These are phyloP conservation scores for Amblyjoppa proteus DNA, from an alignment of 2,888 invertebrate species.

Conservation along the genomic window DNA sequence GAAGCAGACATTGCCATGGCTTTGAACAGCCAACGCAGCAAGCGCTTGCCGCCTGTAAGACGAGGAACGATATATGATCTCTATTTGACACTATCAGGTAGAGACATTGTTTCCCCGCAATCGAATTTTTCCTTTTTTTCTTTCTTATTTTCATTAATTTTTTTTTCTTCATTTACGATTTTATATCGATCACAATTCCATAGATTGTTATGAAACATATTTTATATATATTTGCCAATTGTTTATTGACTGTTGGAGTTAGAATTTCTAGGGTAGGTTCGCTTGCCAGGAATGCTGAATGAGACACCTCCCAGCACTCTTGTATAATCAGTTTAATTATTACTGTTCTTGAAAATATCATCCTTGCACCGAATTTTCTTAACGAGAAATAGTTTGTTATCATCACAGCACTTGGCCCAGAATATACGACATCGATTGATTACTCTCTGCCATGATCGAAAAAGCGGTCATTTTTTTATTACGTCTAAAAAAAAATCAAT, in stretches of 20 bases:
- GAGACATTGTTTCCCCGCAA: slow-evolving; percentile 83
- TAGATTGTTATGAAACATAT: slow-evolving; percentile 68
- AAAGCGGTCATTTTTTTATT: slow-evolving; percentile 31
- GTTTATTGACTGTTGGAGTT: slow-evolving; percentile 64
- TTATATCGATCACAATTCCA: slow-evolving; percentile 46
- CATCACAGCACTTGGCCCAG: slow-evolving; percentile 31
- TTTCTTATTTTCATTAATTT: slow-evolving; percentile 50
- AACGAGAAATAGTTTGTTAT: slow-evolving; percentile 27
- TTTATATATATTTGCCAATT: slow-evolving; percentile 36
- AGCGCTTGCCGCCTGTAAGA: slow-evolving; percentile 93
- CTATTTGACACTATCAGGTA: slow-evolving; percentile 95
- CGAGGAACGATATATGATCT: slow-evolving; percentile 93
- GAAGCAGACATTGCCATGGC: slow-evolving; percentile 91
- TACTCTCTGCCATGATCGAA: slow-evolving; percentile 7
- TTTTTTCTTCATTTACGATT: slow-evolving; percentile 24
- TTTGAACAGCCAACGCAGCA: slow-evolving; percentile 91
- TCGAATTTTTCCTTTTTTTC: slow-evolving; percentile 69
- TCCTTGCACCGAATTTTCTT: slow-evolving; percentile 60
- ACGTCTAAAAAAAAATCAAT: slow-evolving; percentile 27
- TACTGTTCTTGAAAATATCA: slow-evolving; percentile 44
- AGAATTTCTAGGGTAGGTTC: slow-evolving; percentile 71
- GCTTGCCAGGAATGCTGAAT: slow-evolving; percentile 82
- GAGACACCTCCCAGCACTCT: slow-evolving; percentile 78
- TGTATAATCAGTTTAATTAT: slow-evolving; percentile 68
- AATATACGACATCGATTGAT: slow-evolving; percentile 26